Evolutionary conservation across 2,113 vertebrate genomes (phyloP).

Genomic region (Ardeotis arabs): DNA sequence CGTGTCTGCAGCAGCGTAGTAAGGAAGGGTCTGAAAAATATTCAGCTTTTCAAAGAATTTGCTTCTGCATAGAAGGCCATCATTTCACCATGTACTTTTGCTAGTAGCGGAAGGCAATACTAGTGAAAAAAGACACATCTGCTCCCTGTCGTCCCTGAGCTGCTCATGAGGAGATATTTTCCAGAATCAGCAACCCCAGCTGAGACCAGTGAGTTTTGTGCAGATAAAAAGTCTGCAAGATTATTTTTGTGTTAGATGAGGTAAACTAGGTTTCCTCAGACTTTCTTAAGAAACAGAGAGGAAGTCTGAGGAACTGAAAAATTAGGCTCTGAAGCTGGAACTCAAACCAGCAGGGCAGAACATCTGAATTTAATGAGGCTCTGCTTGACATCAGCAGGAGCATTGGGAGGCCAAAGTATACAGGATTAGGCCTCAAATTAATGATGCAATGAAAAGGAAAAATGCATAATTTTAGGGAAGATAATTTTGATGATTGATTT

Average conservation of each 20-base stretch:
- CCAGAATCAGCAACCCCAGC: neutral
- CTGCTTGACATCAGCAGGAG: slow-evolving; percentile 21
- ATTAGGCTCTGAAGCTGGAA: neutral
- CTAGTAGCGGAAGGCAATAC: neutral
- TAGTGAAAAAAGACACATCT: neutral
- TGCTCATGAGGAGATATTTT: neutral
- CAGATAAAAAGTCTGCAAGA: neutral
- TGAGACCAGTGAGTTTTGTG: neutral
- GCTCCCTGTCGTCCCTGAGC: neutral
- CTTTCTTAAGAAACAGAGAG: neutral
- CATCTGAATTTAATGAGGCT: slow-evolving; percentile 33
- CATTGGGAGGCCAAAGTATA: neutral
- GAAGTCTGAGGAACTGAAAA: neutral
- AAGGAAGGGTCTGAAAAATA: neutral
- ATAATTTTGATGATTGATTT: slow-evolving; percentile 67
- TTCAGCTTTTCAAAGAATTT: neutral
- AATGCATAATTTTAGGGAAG: slow-evolving; percentile 55
- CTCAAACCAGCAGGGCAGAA: slow-evolving; percentile 12
- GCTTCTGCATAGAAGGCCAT: neutral
- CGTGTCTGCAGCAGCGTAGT: accelerated
- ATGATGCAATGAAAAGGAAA: slow-evolving; percentile 58
- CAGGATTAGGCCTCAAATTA: slow-evolving; percentile 43
- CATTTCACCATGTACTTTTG: neutral
- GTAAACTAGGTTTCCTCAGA: neutral
- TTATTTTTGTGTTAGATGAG: neutral